phyloP scores from a whole-genome alignment of 2,888 invertebrate species.

The Agriopis leucophaearia region DNA sequence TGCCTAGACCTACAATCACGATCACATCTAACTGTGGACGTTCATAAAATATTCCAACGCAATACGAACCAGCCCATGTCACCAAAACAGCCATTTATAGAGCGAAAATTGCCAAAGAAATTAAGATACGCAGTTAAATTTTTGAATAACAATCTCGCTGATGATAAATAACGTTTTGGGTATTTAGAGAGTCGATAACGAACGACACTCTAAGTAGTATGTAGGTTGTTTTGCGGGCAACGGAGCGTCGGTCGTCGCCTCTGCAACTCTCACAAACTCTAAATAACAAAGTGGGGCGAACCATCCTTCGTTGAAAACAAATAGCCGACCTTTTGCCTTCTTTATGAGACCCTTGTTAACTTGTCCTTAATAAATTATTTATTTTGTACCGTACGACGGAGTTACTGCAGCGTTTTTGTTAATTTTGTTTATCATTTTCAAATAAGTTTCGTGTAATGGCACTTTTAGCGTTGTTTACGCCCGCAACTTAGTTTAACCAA shows the following conservation, averaged over 20 bases:
- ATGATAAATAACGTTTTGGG: constrained; percentile 36
- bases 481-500: constrained; percentile 37
- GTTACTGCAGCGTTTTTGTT: constrained; percentile 69
- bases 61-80: constrained; percentile 6
- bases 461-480: constrained; percentile 47
- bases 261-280: constrained; percentile 73
- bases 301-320: constrained; percentile 81
- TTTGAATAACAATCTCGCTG: constrained; percentile 18
- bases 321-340: constrained; percentile 86
- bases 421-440: constrained; percentile 76
- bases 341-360: constrained; percentile 86
- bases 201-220: constrained; percentile 49
- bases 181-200: constrained; percentile 36
- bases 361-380: constrained; percentile 86
- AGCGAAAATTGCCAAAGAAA: constrained; percentile 23
- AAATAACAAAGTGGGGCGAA: constrained; percentile 81
- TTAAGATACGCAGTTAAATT: constrained; percentile 25
- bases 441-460: constrained; percentile 57
- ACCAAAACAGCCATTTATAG: constrained; percentile 5
- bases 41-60: neutral
- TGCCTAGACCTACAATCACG: neutral
- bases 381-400: constrained; percentile 71
- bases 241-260: constrained; percentile 55
- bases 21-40: neutral
- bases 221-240: constrained; percentile 63